phyloP scores from a whole-genome alignment of 2,888 invertebrate genomes.

The Rotaria socialis region DNA sequence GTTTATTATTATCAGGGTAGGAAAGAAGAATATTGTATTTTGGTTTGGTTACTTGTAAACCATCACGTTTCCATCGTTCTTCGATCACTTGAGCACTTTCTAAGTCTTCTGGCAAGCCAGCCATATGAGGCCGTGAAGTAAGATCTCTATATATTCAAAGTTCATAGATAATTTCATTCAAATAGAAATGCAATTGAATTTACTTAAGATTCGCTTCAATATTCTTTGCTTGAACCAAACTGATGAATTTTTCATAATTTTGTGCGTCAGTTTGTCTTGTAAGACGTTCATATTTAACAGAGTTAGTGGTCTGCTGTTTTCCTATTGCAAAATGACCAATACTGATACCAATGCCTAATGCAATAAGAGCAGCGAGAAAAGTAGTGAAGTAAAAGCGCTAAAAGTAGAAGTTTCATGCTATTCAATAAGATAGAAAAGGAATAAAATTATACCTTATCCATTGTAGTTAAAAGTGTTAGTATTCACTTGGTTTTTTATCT shows the following conservation, averaged over 20 bases:
- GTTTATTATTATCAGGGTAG: neutral
- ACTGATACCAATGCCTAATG: neutral
- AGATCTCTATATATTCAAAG: neutral
- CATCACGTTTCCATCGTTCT: neutral
- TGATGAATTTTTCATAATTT: neutral
- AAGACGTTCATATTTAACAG: neutral
- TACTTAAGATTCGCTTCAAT: neutral
- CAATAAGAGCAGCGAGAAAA: neutral
- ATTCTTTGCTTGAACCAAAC: neutral
- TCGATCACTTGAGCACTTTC: neutral
- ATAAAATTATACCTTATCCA: no score
- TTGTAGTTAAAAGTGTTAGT: no score
- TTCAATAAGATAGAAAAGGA: no score
- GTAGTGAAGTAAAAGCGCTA: no score
- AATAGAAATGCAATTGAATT: neutral
- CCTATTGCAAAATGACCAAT: constrained; percentile 20
- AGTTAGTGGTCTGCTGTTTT: neutral
- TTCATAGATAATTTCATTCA: neutral
- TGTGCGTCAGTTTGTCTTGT: neutral
- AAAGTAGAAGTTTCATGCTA: no score
- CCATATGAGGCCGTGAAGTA: constrained; percentile 9
- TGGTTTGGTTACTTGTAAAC: neutral
- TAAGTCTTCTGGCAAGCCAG: constrained; percentile 23
- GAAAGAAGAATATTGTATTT: constrained; percentile 20
- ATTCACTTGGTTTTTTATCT: no score